Conservation (phyloP, 2,888 invertebrate genomes). For the Dicyrtomina minuta region DNA sequence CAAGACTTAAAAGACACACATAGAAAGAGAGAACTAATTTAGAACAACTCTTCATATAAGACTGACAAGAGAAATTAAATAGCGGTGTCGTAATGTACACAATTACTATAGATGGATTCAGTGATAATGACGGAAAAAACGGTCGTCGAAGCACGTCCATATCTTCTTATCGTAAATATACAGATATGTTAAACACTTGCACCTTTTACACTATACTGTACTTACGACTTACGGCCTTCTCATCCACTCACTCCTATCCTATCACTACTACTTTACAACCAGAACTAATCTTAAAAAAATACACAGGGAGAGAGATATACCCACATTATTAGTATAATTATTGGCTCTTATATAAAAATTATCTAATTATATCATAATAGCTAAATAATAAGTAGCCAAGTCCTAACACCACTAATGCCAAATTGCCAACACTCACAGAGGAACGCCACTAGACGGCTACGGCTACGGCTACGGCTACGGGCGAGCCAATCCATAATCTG, state of each 20-base stretch:
- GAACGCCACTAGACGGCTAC: neutral
- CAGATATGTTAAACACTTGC: no score
- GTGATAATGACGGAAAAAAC: slow-evolving; percentile 18
- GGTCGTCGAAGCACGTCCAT: neutral
- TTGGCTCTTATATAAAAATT: no score
- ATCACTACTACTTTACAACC: neutral
- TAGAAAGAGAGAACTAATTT: slow-evolving; percentile 22
- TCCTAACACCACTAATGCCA: no score
- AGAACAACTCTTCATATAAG: slow-evolving; percentile 23
- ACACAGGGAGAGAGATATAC: neutral
- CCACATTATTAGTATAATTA: neutral
- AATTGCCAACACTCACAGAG: no score
- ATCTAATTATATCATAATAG: no score
- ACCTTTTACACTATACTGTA: no score
- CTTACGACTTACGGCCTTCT: no score
- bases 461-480: no score
- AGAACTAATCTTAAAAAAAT: no score
- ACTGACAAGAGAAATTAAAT: slow-evolving; percentile 21
- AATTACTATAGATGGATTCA: slow-evolving; percentile 27
- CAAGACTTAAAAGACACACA: no score
- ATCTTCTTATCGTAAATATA: no score
- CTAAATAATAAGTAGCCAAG: no score
- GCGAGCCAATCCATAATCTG: neutral
- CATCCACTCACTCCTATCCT: neutral
- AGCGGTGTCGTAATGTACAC: slow-evolving; percentile 11